These are phyloP conservation scores for Clunio marinus DNA, from an alignment of 2,888 invertebrate genomes.

Conservation along the genomic window DNA sequence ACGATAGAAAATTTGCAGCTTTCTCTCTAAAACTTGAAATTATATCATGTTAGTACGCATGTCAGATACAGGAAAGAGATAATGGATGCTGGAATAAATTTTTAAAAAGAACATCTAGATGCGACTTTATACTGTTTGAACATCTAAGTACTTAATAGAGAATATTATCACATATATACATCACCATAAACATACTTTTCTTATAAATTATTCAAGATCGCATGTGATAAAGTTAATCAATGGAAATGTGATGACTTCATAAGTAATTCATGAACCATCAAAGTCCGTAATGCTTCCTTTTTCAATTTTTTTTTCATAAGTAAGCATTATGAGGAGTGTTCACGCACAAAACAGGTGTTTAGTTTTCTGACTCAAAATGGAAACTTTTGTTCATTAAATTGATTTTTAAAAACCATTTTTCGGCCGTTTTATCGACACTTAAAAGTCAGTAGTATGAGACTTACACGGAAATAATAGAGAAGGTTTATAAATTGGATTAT, in stretches of 20 bases:
- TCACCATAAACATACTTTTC: no score
- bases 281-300: not conserved
- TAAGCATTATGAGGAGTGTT: not conserved
- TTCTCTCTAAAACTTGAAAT: not conserved
- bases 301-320: not conserved
- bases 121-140: not conserved
- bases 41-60: conserved; percentile 22
- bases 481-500: conserved; percentile 23
- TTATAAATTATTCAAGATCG: no score
- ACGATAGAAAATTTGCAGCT: not conserved
- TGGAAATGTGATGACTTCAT: conserved; percentile 36
- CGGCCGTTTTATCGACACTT: not conserved
- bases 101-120: not conserved
- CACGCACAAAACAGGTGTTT: not conserved
- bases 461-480: not conserved
- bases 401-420: not conserved
- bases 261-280: conserved; percentile 21
- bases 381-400: not conserved
- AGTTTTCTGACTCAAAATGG: not conserved
- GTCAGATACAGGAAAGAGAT: conserved; percentile 24
- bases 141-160: no score
- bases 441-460: not conserved
- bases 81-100: not conserved
- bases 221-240: not conserved
- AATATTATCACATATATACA: no score